Conservation (phyloP, 2,888 invertebrate species). For the Synergus umbraculus region DNA sequence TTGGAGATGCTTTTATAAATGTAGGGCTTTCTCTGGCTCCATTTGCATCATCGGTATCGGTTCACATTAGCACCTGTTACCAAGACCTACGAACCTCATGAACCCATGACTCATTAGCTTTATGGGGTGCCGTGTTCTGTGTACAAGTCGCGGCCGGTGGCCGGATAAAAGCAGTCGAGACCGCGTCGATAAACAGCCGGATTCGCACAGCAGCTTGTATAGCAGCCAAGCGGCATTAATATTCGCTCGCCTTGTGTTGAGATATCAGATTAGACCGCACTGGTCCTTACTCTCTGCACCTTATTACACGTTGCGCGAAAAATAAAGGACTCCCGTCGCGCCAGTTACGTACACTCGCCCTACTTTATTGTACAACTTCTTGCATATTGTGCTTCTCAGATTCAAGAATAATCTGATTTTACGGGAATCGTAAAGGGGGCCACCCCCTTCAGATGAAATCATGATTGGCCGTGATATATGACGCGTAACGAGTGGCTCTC, state of each 20-base stretch:
- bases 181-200: constrained; percentile 47
- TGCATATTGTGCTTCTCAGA: constrained; percentile 25
- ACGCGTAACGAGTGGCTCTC: constrained; percentile 43
- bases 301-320: constrained; percentile 56
- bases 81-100: constrained; percentile 35
- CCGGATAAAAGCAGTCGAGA: constrained; percentile 57
- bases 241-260: constrained; percentile 61
- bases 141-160: constrained; percentile 58
- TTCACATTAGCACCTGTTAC: constrained; percentile 18
- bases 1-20: constrained; percentile 10
- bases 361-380: constrained; percentile 42
- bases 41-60: constrained; percentile 34
- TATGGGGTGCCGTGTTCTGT: constrained; percentile 64
- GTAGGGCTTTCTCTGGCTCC: constrained; percentile 15
- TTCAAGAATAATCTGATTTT: constrained; percentile 57
- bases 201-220: constrained; percentile 51
- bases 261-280: constrained; percentile 63
- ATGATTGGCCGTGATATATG: constrained; percentile 44
- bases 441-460: constrained; percentile 27
- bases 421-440: constrained; percentile 44
- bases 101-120: constrained; percentile 66
- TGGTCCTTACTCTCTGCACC: constrained; percentile 51
- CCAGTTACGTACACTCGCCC: constrained; percentile 44
- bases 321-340: constrained; percentile 53
- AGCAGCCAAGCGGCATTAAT: constrained; percentile 61